These are phyloP conservation scores for Tychaedon coryphoeus DNA, from an alignment of 2,113 vertebrate species.

Conservation along the genomic window DNA sequence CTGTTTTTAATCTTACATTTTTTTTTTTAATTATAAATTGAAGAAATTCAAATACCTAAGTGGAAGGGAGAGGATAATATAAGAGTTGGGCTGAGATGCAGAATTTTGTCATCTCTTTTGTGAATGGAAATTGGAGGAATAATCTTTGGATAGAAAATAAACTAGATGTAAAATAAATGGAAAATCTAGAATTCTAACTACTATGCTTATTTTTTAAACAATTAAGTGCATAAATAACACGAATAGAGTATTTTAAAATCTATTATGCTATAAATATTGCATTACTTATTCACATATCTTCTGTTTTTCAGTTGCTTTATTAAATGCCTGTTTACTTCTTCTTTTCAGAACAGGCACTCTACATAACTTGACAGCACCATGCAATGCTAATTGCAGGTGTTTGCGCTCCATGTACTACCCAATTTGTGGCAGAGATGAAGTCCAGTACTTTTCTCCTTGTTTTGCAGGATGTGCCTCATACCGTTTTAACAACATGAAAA, in stretches of 20 bases:
- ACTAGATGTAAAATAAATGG: neutral
- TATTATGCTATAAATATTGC: neutral
- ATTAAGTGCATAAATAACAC: neutral
- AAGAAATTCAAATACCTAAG: neutral
- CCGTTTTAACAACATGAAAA: neutral
- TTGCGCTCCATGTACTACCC: constrained; percentile 73
- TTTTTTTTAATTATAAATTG: neutral
- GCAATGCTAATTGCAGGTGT: constrained; percentile 76
- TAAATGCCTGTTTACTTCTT: neutral
- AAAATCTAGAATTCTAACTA: neutral
- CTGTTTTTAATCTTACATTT: neutral
- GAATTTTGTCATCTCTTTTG: neutral
- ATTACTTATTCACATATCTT: neutral
- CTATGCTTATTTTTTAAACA: neutral
- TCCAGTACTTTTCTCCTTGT: constrained; percentile 83
- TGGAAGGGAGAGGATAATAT: neutral
- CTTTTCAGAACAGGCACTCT: constrained; percentile 67
- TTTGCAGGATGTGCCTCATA: constrained; percentile 73
- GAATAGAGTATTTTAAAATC: neutral
- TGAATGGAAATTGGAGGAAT: neutral
- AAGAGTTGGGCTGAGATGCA: neutral
- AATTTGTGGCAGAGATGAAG: constrained; percentile 73
- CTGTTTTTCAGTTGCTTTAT: neutral
- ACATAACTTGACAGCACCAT: constrained; percentile 67
- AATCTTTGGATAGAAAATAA: neutral